phyloP scores from a whole-genome alignment of 2,797 vertebrate genomes.

The Tragopan temminckii region DNA sequence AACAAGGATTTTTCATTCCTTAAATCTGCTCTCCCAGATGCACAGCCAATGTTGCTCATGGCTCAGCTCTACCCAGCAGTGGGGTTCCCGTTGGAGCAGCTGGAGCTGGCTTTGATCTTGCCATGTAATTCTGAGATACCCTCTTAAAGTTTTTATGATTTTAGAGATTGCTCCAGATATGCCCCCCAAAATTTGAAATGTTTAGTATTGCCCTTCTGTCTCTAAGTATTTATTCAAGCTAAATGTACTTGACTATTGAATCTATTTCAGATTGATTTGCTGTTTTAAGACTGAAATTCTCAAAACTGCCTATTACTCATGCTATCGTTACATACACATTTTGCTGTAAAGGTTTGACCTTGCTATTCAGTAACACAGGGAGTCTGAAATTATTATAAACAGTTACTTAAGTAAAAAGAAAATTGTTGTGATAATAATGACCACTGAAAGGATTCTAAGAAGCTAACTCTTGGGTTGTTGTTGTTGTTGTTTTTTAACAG shows the following conservation, averaged over 20 bases:
- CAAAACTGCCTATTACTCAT: background rate
- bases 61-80: no score
- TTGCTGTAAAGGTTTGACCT: background rate
- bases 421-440: background rate
- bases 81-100: no score
- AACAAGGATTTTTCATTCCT: no score
- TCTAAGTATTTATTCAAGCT: background rate
- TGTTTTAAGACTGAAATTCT: background rate
- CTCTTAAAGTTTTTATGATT: background rate
- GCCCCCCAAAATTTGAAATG: background rate
- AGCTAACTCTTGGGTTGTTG: background rate
- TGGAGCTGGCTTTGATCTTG: background rate
- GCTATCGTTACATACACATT: accelerated
- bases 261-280: background rate
- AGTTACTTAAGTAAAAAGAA: background rate
- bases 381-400: background rate
- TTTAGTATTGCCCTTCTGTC: background rate
- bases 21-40: no score
- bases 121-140: background rate
- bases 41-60: no score
- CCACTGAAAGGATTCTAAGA: background rate
- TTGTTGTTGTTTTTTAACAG: background rate
- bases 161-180: background rate
- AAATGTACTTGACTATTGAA: background rate
- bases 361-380: accelerated